Evolutionary conservation across 1,140 invertebrate species (phyloP).

Genomic region (Yoshiicerus persimilis): DNA sequence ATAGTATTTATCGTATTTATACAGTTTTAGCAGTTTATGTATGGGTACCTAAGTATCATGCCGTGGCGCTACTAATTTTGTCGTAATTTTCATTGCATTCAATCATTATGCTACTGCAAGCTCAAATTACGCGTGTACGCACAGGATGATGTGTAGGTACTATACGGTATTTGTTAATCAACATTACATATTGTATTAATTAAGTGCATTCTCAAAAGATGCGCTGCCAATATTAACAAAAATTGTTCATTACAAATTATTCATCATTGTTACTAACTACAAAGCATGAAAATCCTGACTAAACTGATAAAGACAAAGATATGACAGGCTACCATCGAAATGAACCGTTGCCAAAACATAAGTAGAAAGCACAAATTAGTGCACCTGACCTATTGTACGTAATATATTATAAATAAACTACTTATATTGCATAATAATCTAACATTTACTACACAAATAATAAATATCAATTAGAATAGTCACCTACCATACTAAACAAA

Average conservation of each 20-base stretch:
- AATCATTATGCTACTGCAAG: not conserved
- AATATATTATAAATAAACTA: not conserved
- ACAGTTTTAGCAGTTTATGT: not conserved
- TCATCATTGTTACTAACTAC: not conserved
- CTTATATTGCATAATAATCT: not conserved
- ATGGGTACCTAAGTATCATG: not conserved
- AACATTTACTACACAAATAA: not conserved
- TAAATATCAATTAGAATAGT: not conserved
- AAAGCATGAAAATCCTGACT: conserved; percentile 7
- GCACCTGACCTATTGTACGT: not conserved
- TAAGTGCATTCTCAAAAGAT: not conserved
- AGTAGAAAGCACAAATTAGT: conserved; percentile 6
- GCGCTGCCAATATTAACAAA: not conserved
- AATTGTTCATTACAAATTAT: not conserved
- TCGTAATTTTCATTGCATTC: not conserved
- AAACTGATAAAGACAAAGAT: conserved; percentile 14
- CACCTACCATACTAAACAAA: not conserved
- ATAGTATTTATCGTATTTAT: not conserved
- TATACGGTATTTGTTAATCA: not conserved
- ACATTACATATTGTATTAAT: not conserved
- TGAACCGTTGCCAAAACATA: conserved; percentile 2
- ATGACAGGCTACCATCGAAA: conserved; percentile 11
- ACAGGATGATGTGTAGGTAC: not conserved
- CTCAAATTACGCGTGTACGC: not conserved
- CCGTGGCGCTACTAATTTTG: not conserved